Evolutionary conservation across 2,888 invertebrate species (phyloP), one percentile per base, ranked within the genome.

Genomic region (Aplocera efformata): DNA sequence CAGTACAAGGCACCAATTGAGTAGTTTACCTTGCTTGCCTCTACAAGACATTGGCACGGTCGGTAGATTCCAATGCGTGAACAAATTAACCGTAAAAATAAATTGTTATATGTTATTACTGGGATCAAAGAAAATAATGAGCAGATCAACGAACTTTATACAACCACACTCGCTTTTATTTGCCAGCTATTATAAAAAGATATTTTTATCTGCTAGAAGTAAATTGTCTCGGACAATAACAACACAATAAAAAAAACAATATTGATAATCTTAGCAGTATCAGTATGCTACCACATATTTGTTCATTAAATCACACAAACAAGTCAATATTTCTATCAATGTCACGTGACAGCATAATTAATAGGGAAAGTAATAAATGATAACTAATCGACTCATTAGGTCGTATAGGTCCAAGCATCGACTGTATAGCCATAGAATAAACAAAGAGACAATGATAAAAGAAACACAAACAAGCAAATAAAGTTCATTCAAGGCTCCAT

Each of bases 401-500:
- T 58, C 47, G 42, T 30, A 9, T 20, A 31, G 40, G 30, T 30
- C 34, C 31, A 45, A 49, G 51, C 45, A 39, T 33, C 35, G 41
- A 31, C 40, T 36, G 24, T 35, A 37, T 9, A 40, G 24, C 22
- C 22, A 25, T 28, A 17, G 28, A 32, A 44, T 41, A 47, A 50
- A 58, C 50, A 50, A 42, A 45, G 36, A 50, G 49, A 47, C 42
- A 51, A 44, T 46, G 38, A 44, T 48, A 43, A 53, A 38, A 35
- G 33, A 47, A 50, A 51, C 49, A 59, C 32, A 48, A 58, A 56
- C 52, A 44, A 48, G 42, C 51, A 45, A 61, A 60, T 60, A 62
- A 59, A 62, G 64, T 63, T 64, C 58, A 62, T 63, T 66, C 67
- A 70, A 72, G 66, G 69, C 56, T 64, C 53, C 58, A 50, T 60